A percentile compares a stretch with the other conserved stretches of the same genome.
These are phyloP conservation scores for Lamprotornis superbus DNA, from an alignment of 2,113 vertebrate species.

Conservation along the genomic window DNA sequence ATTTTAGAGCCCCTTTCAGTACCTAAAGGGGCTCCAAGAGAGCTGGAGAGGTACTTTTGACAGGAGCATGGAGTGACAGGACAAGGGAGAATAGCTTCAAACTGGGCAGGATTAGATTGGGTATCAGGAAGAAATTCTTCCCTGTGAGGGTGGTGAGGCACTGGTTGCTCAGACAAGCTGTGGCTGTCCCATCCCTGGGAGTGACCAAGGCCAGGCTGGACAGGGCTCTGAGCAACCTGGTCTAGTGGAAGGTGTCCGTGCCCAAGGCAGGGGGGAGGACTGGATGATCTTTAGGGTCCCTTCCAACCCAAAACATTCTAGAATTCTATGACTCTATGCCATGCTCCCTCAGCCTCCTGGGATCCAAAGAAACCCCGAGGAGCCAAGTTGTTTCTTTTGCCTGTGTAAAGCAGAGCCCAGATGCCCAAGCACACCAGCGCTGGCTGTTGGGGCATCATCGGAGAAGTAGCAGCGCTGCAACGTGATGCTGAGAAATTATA, in stretches of 20 bases:
- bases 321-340: background rate
- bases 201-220: background rate
- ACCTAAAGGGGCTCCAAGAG: background rate
- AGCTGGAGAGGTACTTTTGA: background rate
- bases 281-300: background rate
- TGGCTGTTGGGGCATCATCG: accelerated
- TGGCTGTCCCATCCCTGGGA: background rate
- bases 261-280: background rate
- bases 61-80: background rate
- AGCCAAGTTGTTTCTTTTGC: background rate
- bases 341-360: accelerated
- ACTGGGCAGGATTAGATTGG: background rate
- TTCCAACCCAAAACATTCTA: background rate
- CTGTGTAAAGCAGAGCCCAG: background rate
- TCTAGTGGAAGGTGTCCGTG: background rate
- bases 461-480: background rate
- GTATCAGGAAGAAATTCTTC: background rate
- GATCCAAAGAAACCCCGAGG: background rate
- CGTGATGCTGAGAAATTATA: accelerated
- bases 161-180: background rate
- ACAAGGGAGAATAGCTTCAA: background rate
- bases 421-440: background rate
- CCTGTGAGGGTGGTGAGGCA: background rate
- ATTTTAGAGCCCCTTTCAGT: background rate
- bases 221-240: background rate